Base-by-base conservation (phyloP, 92 coral and sea anemone species). In the Phenganax subtilis region DNA sequence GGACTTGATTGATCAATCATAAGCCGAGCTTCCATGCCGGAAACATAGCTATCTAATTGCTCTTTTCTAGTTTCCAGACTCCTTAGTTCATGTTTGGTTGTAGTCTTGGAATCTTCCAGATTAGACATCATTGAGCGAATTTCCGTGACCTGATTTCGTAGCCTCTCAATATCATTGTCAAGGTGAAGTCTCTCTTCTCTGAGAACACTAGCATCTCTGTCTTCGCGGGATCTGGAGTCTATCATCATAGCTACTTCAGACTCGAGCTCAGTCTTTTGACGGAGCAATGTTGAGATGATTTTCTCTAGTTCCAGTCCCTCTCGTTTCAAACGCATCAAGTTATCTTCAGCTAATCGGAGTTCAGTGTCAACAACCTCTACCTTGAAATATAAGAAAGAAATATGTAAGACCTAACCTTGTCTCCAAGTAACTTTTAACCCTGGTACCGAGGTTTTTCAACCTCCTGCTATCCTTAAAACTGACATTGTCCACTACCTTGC, bases 181-280 rank as follows among this genome's bases (percentile, higher is more conserved):
- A 96, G 91, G 47, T 90, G 94, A 81, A 86, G 82, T 53, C 87
- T 85, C 71, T 96, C 91, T 72, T 83, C 87, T 15, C 93, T 87
- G 31, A 96, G 85, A 52, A 75, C 73, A n/a, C 66, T 80, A 53
- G 90, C 62, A 52, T 90, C 93, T 51, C 82, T 79, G 51, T 90
- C 97, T 72, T 90, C 97, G 27, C 94, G 89, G 68, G 75, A 82
- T 80, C 81, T 84, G 53, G 75, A 85, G 54, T 94, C 98, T 17
- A 83, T 75, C 10, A 87, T 81, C 17, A 87, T 88, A 5, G 89
- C 82, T 9, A 90, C 84, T 65, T 89, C 97, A 29, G 97, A 87
- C 84, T 90, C 97, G 30, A 86, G 59, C 65, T 96, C 97, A 14
- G 91, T 86, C 78, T 96, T 96, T 70, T 83, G 91, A 14, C 96